phyloP scores from a whole-genome alignment of 2,797 vertebrate species.

The Rhinoraja longicauda region DNA sequence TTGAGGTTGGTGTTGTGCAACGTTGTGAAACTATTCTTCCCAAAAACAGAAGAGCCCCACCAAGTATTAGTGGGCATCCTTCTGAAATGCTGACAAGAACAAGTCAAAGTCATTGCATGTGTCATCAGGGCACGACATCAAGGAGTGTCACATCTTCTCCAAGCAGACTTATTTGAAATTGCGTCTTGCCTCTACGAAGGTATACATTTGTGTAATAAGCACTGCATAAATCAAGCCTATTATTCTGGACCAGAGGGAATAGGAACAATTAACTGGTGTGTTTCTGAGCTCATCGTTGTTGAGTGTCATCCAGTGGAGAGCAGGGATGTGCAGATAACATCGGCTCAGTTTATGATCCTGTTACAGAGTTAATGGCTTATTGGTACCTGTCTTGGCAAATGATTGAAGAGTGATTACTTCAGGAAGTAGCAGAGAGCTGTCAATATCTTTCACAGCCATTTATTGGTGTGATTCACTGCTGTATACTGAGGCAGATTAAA shows the following conservation, averaged over 20 bases:
- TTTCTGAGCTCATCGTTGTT: neutral
- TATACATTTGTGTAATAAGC: neutral
- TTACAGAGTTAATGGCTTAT: neutral
- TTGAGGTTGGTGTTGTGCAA: too few relatives aligned
- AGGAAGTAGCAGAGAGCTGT: neutral
- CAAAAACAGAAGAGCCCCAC: too few relatives aligned
- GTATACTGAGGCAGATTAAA: neutral
- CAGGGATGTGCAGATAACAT: neutral
- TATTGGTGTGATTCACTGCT: neutral
- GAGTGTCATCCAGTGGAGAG: neutral
- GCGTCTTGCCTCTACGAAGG: neutral
- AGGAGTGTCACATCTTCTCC: neutral
- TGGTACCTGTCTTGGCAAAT: neutral
- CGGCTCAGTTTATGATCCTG: neutral
- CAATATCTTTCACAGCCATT: neutral
- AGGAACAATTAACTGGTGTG: neutral
- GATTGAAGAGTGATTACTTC: neutral
- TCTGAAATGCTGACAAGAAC: neutral
- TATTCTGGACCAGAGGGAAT: neutral
- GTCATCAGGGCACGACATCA: neutral
- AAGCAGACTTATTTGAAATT: neutral
- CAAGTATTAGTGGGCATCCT: too few relatives aligned
- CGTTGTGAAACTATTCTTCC: too few relatives aligned
- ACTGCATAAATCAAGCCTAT: neutral
- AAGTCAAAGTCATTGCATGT: neutral